A percentile compares a stretch with the other conserved stretches of the same genome.
phyloP scores from a whole-genome alignment of 2,797 vertebrate genomes.

The Cynodonichthys magdalenae region DNA sequence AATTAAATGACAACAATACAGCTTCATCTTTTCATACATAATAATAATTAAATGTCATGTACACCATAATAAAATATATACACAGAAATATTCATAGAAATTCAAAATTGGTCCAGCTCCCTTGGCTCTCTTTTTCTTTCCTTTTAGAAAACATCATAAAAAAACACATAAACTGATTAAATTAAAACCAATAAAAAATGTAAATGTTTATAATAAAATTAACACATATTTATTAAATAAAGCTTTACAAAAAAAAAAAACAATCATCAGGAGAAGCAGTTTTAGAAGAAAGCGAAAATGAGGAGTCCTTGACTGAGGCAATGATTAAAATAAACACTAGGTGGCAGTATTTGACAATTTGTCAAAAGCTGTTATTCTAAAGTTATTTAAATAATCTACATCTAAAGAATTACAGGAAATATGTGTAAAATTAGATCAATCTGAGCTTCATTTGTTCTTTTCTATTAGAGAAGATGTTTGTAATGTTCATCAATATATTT shows the following conservation, averaged over 20 bases:
- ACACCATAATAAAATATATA: constrained; percentile 88
- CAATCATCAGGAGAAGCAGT: constrained; percentile 12
- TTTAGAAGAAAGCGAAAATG: constrained; percentile 9
- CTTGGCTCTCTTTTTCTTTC: constrained; percentile 75
- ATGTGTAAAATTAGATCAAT: constrained; percentile 63
- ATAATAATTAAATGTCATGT: constrained; percentile 85
- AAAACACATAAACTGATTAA: constrained; percentile 70
- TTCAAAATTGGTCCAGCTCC: constrained; percentile 70
- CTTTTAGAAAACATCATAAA: constrained; percentile 56
- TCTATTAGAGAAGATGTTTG: constrained; percentile 63
- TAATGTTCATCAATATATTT: constrained; percentile 57
- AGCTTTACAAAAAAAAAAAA: constrained; percentile 35
- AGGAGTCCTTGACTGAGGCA: background rate
- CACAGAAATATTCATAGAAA: constrained; percentile 84
- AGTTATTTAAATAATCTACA: constrained; percentile 19
- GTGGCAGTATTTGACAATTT: constrained; percentile 76
- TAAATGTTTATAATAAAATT: constrained; percentile 57
- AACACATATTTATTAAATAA: constrained; percentile 42
- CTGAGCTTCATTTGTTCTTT: constrained; percentile 63
- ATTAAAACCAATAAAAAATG: constrained; percentile 58
- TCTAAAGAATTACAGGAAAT: constrained; percentile 55
- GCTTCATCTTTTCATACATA: constrained; percentile 81
- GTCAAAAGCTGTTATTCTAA: constrained; percentile 38
- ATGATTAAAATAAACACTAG: constrained; percentile 68
- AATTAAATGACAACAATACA: constrained; percentile 87